Percentiles rank a stretch among this genome's conserved stretches.
phyloP scores from a whole-genome alignment of 2,888 invertebrate species.

The Cyclophora punctaria region DNA sequence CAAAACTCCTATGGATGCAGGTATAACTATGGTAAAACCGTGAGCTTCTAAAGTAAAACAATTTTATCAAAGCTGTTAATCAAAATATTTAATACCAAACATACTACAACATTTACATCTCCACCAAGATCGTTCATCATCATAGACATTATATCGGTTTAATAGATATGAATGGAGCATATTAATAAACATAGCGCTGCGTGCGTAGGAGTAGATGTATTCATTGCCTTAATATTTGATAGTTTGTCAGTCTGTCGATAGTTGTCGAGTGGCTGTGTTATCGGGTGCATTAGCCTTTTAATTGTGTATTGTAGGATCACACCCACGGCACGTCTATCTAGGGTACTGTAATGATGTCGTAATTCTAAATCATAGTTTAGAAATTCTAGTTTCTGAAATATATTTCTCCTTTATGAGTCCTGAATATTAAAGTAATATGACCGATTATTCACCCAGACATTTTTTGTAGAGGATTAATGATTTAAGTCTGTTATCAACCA shows the following conservation, averaged over 20 bases:
- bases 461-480: too few species aligned
- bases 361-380: constrained; percentile 14
- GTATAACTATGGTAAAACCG: too few species aligned
- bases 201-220: constrained; percentile 46
- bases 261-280: constrained; percentile 28
- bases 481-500: too few species aligned
- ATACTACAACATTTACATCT: constrained; percentile 8
- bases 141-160: constrained; percentile 47
- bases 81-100: constrained; percentile 5
- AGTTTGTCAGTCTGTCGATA: constrained; percentile 29
- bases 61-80: constrained; percentile 3
- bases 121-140: constrained; percentile 21
- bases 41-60: background rate
- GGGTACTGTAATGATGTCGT: constrained; percentile 23
- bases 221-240: constrained; percentile 35
- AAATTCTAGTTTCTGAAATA: constrained; percentile 5
- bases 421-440: too few species aligned
- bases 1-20: too few species aligned
- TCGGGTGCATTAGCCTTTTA: constrained; percentile 52
- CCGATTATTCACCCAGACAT: too few species aligned
- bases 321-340: constrained; percentile 32
- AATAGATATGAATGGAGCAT: constrained; percentile 41
- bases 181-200: constrained; percentile 35
- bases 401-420: too few species aligned
- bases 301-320: constrained; percentile 48